These are phyloP conservation scores for Linyphia triangularis DNA, from an alignment of 2,888 invertebrate genomes.

Conservation along the genomic window DNA sequence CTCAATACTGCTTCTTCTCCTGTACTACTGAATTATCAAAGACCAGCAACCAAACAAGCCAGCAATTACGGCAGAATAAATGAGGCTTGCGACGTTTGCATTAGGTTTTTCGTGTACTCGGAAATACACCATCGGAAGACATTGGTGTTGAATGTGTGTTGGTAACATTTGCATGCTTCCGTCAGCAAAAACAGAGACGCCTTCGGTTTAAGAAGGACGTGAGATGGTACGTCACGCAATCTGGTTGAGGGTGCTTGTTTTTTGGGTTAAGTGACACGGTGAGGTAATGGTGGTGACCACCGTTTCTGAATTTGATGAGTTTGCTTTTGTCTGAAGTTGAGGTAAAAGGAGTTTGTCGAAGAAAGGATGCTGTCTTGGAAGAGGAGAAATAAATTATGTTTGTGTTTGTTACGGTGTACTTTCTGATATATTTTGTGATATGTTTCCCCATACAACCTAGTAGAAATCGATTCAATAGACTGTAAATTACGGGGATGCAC, in stretches of 20 bases:
- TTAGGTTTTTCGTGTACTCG: background rate
- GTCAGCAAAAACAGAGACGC: background rate
- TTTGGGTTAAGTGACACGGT: background rate
- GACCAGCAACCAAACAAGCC: too few species aligned
- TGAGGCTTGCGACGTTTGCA: background rate
- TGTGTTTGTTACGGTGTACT: too few species aligned
- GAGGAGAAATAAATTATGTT: too few species aligned
- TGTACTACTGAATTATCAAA: too few species aligned
- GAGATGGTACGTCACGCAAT: conserved; percentile 31
- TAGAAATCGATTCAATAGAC: too few species aligned
- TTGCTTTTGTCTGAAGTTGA: too few species aligned
- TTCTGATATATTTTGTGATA: too few species aligned
- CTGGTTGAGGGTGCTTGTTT: background rate
- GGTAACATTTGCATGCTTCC: conserved; percentile 22
- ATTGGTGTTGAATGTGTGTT: conserved; percentile 13
- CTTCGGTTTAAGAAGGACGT: background rate
- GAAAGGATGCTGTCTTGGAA: too few species aligned
- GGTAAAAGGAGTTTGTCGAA: too few species aligned
- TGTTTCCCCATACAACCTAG: too few species aligned
- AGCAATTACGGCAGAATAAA: conserved; percentile 26
- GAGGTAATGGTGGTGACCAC: background rate
- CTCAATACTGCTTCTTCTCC: background rate
- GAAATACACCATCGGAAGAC: conserved; percentile 32
- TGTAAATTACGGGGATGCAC: too few species aligned
- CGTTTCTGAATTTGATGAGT: background rate